Conservation (phyloP, 1,140 invertebrate genomes). For the Rhyzopertha dominica region DNA sequence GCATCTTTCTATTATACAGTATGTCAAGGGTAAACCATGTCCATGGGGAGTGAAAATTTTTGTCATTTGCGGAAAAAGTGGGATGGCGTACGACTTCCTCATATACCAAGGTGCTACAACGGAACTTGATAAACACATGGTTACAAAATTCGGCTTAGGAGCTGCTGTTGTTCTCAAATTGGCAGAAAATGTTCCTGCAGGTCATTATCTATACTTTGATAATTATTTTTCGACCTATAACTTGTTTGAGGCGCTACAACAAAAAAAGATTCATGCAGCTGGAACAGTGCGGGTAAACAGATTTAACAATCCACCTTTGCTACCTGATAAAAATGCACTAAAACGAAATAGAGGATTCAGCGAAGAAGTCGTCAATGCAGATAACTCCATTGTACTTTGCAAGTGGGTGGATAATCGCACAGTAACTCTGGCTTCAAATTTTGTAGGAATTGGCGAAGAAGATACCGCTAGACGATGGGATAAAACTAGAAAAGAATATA, state of each 20-base stretch:
- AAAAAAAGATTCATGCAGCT: background rate
- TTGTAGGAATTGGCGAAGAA: background rate
- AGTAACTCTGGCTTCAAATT: slow-evolving; percentile 6
- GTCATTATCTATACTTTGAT: background rate
- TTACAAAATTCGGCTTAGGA: slow-evolving; percentile 8
- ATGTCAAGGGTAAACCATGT: slow-evolving; percentile 14
- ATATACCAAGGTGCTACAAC: slow-evolving; percentile 12
- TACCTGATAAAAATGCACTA: slow-evolving; percentile 39
- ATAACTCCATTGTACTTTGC: background rate
- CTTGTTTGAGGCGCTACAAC: background rate
- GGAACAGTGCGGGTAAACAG: background rate
- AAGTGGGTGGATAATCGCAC: background rate
- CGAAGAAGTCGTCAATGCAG: background rate
- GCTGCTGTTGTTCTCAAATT: slow-evolving; percentile 25
- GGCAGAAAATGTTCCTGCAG: slow-evolving; percentile 32
- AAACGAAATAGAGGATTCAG: slow-evolving; percentile 18
- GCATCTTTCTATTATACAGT: slow-evolving; percentile 11
- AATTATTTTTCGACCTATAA: background rate
- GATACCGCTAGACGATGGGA: background rate
- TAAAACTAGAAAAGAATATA: background rate
- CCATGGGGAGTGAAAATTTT: slow-evolving; percentile 15
- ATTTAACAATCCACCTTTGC: background rate
- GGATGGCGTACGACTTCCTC: slow-evolving; percentile 8
- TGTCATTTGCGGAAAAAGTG: slow-evolving; percentile 12
- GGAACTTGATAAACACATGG: slow-evolving; percentile 7